These are phyloP conservation scores for Cephus spinipes DNA, from an alignment of 2,888 invertebrate genomes.

Conservation along the genomic window DNA sequence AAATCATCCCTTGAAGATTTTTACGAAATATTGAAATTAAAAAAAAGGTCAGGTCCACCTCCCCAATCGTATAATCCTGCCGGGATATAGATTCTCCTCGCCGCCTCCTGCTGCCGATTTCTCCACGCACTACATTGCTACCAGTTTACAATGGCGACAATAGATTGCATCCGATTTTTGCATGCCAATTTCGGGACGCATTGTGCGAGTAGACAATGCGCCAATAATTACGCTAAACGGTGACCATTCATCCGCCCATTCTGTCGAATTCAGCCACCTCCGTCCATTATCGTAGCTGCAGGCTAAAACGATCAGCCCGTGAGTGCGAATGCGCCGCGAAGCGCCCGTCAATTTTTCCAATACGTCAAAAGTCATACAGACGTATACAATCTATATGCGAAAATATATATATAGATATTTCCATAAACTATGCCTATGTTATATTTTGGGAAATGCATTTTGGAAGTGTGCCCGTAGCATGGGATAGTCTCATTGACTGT, in stretches of 20 bases:
- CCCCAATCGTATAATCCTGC: background rate
- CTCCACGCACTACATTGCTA: background rate
- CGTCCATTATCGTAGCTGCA: background rate
- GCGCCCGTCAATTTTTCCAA: background rate
- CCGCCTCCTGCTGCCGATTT: too few relatives aligned
- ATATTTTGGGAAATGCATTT: too few relatives aligned
- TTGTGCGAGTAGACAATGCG: slow-evolving; percentile 64
- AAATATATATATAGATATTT: background rate
- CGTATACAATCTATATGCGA: background rate
- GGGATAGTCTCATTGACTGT: too few relatives aligned
- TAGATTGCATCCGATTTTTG: slow-evolving; percentile 65
- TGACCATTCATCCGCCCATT: slow-evolving; percentile 61
- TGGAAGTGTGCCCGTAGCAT: too few relatives aligned
- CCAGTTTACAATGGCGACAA: slow-evolving; percentile 55
- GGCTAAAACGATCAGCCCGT: background rate
- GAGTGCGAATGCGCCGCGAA: background rate
- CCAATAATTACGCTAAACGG: slow-evolving; percentile 66
- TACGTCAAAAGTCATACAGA: background rate
- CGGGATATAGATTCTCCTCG: background rate
- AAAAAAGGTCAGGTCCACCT: background rate
- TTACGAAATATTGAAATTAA: background rate
- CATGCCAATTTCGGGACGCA: slow-evolving; percentile 63
- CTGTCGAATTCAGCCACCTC: slow-evolving; percentile 54
- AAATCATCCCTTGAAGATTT: background rate
- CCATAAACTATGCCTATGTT: background rate